Evolutionary conservation across 23 tunicate genomes (phyloP).

Genomic region (Trididemnum miniatum): DNA sequence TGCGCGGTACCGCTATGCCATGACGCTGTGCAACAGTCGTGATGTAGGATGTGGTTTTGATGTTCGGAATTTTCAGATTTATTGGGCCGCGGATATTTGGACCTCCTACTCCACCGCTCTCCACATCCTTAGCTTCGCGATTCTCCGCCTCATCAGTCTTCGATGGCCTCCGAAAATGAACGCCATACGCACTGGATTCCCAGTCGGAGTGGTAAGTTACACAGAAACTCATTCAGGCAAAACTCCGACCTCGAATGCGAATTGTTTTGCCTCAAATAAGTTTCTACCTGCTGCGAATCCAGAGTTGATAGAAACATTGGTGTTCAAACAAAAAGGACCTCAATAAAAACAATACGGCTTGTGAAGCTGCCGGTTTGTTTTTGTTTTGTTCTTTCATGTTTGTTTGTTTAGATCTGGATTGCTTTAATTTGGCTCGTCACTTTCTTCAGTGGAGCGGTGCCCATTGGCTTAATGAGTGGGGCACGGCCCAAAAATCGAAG

Average conservation of each 20-base stretch:
- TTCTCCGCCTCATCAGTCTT: slow-evolving; percentile 39
- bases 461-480: slow-evolving; percentile 41
- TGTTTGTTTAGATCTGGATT: slow-evolving; percentile 44
- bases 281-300: no score
- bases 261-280: no score
- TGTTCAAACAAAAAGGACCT: no score
- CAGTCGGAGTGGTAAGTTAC: slow-evolving; percentile 13
- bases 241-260: no score
- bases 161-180: slow-evolving; percentile 31
- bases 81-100: slow-evolving; percentile 57
- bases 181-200: not conserved
- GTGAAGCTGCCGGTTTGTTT: no score
- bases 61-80: slow-evolving; percentile 35
- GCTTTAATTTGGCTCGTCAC: slow-evolving; percentile 37
- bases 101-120: slow-evolving; percentile 55
- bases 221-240: no score
- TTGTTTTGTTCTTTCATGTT: no score
- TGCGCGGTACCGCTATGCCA: no score
- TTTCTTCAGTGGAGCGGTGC: slow-evolving; percentile 48
- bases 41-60: no score
- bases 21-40: no score
- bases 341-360: no score
- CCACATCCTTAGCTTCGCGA: slow-evolving; percentile 55
- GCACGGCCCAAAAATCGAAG: slow-evolving; percentile 28
- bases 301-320: no score